phyloP scores from a whole-genome alignment of 2,113 vertebrate genomes.

The Ptyas mucosa region DNA sequence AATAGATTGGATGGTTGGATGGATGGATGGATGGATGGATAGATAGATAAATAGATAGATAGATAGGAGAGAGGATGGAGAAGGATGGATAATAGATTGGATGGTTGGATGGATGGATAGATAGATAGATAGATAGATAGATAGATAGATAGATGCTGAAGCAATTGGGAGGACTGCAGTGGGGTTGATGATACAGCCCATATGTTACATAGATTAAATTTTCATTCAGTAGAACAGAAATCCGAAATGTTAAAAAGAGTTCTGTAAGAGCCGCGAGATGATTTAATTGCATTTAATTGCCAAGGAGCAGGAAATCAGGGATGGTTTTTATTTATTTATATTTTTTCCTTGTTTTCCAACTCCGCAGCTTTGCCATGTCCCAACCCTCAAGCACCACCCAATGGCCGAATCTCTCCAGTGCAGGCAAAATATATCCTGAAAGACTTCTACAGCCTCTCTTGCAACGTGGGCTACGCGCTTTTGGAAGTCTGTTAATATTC shows the following conservation, averaged over 20 bases:
- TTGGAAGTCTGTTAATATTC: conserved; percentile 28
- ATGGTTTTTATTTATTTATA: accelerated
- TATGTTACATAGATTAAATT: not conserved
- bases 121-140: too few species aligned
- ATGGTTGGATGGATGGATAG: too few species aligned
- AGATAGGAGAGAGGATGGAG: too few species aligned
- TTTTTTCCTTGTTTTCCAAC: accelerated
- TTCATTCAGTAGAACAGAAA: accelerated
- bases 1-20: too few species aligned
- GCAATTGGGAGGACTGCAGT: not conserved
- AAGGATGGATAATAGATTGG: too few species aligned
- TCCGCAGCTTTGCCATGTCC: conserved; percentile 59
- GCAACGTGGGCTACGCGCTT: conserved; percentile 32
- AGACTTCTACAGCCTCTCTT: conserved; percentile 41
- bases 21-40: too few species aligned
- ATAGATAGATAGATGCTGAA: not conserved
- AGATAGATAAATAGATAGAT: too few species aligned
- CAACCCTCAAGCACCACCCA: conserved; percentile 64
- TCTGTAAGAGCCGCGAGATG: not conserved
- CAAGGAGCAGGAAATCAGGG: not conserved
- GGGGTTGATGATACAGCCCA: not conserved
- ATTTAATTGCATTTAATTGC: accelerated
- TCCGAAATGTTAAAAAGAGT: not conserved
- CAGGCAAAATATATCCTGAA: conserved; percentile 41
- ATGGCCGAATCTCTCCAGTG: conserved; percentile 56